Conservation (phyloP, 2,888 invertebrate species). For the Syrista parreyssii region DNA sequence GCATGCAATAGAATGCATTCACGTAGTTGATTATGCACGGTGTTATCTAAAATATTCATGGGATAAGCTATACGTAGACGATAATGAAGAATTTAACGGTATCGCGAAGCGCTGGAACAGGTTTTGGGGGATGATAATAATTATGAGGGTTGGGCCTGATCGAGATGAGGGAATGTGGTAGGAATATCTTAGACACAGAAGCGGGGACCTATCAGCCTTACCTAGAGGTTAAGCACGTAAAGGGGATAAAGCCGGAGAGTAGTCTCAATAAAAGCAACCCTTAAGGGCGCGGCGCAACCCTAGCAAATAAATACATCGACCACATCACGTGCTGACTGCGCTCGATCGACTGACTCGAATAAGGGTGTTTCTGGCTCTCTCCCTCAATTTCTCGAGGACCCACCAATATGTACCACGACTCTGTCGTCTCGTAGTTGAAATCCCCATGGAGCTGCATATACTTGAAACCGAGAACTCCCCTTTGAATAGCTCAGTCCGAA, state of each 20-base stretch:
- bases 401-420: neutral
- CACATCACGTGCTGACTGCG: slow-evolving; percentile 36
- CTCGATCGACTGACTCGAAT: slow-evolving; percentile 17
- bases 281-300: slow-evolving; percentile 38
- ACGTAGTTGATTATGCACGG: neutral
- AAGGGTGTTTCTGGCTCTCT: neutral
- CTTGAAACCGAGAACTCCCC: neutral
- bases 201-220: neutral
- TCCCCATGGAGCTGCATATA: neutral
- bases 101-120: neutral
- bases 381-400: neutral
- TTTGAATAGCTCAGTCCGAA: neutral
- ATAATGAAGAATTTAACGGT: neutral
- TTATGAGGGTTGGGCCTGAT: neutral
- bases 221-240: slow-evolving; percentile 19
- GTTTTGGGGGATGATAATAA: neutral
- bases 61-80: neutral
- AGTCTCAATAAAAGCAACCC: slow-evolving; percentile 47
- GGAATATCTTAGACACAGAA: neutral
- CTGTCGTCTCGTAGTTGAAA: neutral
- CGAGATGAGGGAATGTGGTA: neutral
- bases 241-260: slow-evolving; percentile 32
- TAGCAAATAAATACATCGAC: slow-evolving; percentile 46
- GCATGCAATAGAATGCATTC: neutral
- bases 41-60: neutral